Evolutionary conservation across 2,113 vertebrate species (phyloP), one percentile per base, ranked within the genome.

Genomic region (Crotalus helleri): DNA sequence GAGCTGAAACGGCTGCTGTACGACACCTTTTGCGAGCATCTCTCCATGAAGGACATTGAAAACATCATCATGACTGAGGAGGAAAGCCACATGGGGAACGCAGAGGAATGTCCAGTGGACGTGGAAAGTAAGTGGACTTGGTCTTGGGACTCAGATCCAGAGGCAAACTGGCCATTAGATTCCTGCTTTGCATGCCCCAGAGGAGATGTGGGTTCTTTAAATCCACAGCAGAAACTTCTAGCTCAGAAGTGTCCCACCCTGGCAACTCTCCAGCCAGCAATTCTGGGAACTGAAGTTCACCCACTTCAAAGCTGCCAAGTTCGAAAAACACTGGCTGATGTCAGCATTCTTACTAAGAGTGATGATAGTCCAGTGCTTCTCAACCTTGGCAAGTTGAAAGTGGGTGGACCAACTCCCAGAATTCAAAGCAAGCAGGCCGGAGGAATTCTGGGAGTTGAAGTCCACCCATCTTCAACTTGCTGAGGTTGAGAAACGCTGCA

Each of bases 41-140:
- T 99, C 93, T 99, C 99, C 97, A 99, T 99, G 99, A 99, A 99
- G 97, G 99, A 99, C 98, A 99, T 99, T 1, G 99, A 99, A 97
- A 99, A 99, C 97, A 99, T 99, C 97, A 99, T 99, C 97, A 99
- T 99, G 99, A 99, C 99, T 0, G 99, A 98, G 93, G 98, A 99
- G 98, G 99, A 99, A 95, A 99, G 99, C 97, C 99, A 99, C 98
- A 98, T 99, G 97, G 98, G 98, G 97, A 99, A 98, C 5, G 98
- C 98, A 0, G 98, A 97, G 96, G 98, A 99, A 94, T 99, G 99
- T 94, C 98, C 99, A 0, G 98, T 99, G 69, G 99, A 99, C 0
- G 99, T 99, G 96, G 99, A 99, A 98, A 99, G 99, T 99, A 98
- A 99, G 99, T 95, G 95, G 49, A 44, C 0, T 5, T 13, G 2